Base-by-base conservation (phyloP, 2,888 invertebrate genomes). In the Vandiemenella viatica region DNA sequence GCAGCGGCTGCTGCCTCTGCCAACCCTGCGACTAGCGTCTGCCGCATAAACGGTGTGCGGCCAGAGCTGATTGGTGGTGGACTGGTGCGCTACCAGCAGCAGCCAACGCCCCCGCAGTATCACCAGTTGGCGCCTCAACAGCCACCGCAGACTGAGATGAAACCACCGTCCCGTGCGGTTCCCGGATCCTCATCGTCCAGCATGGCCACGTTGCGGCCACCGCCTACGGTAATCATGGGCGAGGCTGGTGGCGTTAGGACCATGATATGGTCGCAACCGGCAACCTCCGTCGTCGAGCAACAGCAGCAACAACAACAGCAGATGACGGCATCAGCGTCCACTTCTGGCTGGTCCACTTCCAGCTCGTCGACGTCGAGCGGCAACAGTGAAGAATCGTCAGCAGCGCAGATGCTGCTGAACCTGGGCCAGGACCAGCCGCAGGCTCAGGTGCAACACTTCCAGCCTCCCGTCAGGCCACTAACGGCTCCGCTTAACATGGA, bases 141-240 rank as follows among this genome's bases (percentile, higher is more conserved):
- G 32, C 32, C 2, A 13, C 23, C 37, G 21, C 44, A 22, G 5
- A 23, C 51, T 49, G 52, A 50, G 32, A 50, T 47, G 46, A 18
- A 5, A 13, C 50, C 26, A 20, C 48, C 45, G 37, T 52, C 46
- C 44, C 42, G 22, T 16, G 32, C 48, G 50, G 50, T 42, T 16
- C 13, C 19, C 10, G 15, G 4, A 19, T 37, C 52, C 50, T n/a
- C 51, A 45, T 42, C 67, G 52, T 65, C 67, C 5, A 26, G 48
- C 19, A 44, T 48, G 56, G 48, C 64, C 59, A 38, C 76, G 70
- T 61, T 81, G 65, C 60, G 83, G 55, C 72, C 75, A 50, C 74
- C 90, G 45, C 90, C 91, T 22, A 86, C 88, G 43, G 90, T 90
- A 54, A 87, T 91, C 57, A 89, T 91, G 89, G 90, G 90, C 44